phyloP scores from a whole-genome alignment of 2,888 invertebrate genomes.

The Sipha maydis region DNA sequence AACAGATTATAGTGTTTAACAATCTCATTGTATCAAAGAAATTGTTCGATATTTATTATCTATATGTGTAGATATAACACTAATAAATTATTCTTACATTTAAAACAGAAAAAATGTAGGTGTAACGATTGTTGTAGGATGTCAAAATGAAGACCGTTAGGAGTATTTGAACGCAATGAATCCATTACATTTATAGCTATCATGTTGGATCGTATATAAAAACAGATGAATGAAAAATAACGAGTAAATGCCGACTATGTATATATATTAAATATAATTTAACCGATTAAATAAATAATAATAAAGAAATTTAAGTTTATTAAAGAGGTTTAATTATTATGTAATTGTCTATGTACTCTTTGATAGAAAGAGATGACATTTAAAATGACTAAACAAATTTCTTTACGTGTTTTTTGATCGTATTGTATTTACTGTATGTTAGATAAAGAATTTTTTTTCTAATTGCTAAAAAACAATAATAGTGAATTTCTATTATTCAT shows the following conservation, averaged over 20 bases:
- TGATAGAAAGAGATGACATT: too few species aligned
- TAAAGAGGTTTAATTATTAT: too few species aligned
- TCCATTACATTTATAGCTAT: background rate
- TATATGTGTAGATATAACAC: background rate
- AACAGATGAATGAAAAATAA: background rate
- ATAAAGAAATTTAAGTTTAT: too few species aligned
- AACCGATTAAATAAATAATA: background rate
- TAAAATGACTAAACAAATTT: too few species aligned
- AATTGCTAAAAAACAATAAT: background rate
- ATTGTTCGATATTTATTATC: background rate
- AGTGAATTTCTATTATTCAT: background rate
- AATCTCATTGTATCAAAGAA: background rate
- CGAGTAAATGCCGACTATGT: background rate
- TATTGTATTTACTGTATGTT: background rate
- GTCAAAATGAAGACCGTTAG: slow-evolving; percentile 34
- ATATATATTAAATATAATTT: background rate
- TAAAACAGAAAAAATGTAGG: slow-evolving; percentile 41
- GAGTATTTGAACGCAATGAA: slow-evolving; percentile 4
- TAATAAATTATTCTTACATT: slow-evolving; percentile 26
- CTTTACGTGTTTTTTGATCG: too few species aligned
- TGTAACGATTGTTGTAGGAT: slow-evolving; percentile 42
- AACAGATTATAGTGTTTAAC: slow-evolving; percentile 11
- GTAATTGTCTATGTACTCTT: too few species aligned
- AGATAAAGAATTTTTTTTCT: background rate
- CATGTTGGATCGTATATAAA: background rate